Conservation (phyloP, 2,888 invertebrate genomes). For the Macaria notata region DNA sequence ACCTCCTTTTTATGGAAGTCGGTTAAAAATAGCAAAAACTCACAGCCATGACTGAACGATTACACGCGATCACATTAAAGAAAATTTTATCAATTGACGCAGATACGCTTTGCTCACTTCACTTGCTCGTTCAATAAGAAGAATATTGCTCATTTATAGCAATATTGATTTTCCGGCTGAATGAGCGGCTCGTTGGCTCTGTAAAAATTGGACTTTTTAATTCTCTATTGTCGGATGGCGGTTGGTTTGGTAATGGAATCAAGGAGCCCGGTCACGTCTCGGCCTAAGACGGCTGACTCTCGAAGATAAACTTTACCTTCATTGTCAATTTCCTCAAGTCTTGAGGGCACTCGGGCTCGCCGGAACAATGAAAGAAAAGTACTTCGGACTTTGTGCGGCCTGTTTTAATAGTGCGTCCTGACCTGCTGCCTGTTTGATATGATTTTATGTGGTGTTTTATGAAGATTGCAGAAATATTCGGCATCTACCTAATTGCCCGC, state of each 20-base stretch:
- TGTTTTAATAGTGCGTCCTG: constrained; percentile 65
- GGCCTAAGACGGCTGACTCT: constrained; percentile 72
- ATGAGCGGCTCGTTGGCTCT: constrained; percentile 61
- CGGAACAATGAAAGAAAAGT: constrained; percentile 75
- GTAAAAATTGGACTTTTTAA: constrained; percentile 71
- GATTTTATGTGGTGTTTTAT: too few species aligned
- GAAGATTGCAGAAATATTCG: too few species aligned
- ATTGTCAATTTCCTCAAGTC: constrained; percentile 77
- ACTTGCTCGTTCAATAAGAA: constrained; percentile 2
- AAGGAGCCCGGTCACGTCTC: constrained; percentile 72
- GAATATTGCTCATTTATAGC: constrained; percentile 43
- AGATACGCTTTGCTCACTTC: too few species aligned
- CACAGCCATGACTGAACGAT: too few species aligned
- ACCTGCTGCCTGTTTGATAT: constrained; percentile 30
- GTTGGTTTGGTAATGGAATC: constrained; percentile 61
- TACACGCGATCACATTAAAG: too few species aligned
- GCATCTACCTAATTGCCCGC: too few species aligned
- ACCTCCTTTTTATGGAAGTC: too few species aligned
- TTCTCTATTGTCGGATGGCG: constrained; percentile 60
- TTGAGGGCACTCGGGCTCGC: constrained; percentile 63
- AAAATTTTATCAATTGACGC: too few species aligned
- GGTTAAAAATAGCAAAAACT: too few species aligned
- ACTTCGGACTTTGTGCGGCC: constrained; percentile 68
- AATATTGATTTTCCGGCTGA: constrained; percentile 67
- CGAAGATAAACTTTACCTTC: constrained; percentile 79